Base-by-base conservation (phyloP, 2,113 vertebrate species). In the Toxostoma redivivum region DNA sequence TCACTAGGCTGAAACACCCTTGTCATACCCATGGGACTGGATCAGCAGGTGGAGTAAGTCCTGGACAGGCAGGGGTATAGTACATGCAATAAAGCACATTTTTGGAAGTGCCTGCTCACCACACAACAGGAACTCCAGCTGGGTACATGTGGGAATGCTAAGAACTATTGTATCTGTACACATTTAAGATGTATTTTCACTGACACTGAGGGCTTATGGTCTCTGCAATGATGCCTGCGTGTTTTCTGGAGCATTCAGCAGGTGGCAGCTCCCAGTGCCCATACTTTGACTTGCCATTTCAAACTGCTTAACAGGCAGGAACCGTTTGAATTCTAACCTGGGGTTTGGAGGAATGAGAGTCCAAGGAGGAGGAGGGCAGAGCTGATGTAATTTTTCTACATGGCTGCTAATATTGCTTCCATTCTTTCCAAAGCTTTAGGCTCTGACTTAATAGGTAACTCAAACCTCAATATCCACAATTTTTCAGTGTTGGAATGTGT, bases 381-480 rank as follows among this genome's bases (percentile, higher is more conserved):
- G 24, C 78, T 70, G 47, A 77, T 54, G 33, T 40, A 0, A 7
- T 65, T 74, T 72, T 51, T 72, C 60, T 28, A 7, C 62, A 16
- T 56, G n/a, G 50, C 53, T 81, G 31, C 38, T 92, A 40, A 47
- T 62, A 66, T 2, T 13, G 9, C 42, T 81, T 70, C 33, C 14
- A 9, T 81, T 88, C 35, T 60, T 67, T 6, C 71, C 44, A 51
- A 74, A 67, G 56, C 72, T 88, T 88, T 83, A 92, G 38, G 10
- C 86, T 90, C 28, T 83, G 67, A 80, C 71, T 94, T 74, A 88
- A 40, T 38, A 71, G 45, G 44, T 57, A 88, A 42, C 40, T 53
- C 56, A 64, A 15, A 84, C 44, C 40, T 88, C 62, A 54, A 51
- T 44, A 81, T 64, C 88, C 45, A 69, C 53, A 20, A 12, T 90